phyloP scores from a whole-genome alignment of 1,140 invertebrate genomes.

The Apolygus lucorum region DNA sequence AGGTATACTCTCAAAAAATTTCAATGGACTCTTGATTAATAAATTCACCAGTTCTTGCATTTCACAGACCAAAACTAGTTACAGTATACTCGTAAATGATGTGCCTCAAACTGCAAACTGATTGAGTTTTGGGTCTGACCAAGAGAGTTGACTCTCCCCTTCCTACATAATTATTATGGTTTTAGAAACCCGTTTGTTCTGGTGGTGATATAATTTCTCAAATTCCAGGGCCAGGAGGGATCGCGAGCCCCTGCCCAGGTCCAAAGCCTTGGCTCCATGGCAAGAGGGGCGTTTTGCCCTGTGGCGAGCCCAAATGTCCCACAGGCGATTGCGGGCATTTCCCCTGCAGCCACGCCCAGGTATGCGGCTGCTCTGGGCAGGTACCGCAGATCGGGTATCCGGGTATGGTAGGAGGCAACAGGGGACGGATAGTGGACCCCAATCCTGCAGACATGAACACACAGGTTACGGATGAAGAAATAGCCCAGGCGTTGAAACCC shows the following conservation, averaged over 20 bases:
- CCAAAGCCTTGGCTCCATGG: neutral
- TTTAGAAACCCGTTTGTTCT: too few species aligned
- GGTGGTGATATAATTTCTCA: too few species aligned
- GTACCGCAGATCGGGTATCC: neutral
- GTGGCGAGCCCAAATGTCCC: neutral
- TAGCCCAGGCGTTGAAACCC: neutral
- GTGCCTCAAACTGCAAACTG: too few species aligned
- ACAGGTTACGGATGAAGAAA: neutral
- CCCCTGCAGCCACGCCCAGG: neutral
- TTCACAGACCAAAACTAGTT: too few species aligned
- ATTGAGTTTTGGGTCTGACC: too few species aligned
- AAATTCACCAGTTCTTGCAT: too few species aligned
- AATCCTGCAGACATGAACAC: neutral
- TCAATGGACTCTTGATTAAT: too few species aligned
- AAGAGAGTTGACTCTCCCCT: too few species aligned
- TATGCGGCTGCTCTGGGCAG: neutral
- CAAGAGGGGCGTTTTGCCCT: neutral
- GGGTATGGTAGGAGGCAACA: neutral
- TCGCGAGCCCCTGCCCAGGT: neutral
- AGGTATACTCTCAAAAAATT: too few species aligned
- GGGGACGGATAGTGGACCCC: neutral
- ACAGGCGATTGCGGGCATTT: neutral
- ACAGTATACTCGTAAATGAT: too few species aligned
- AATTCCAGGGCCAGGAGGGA: neutral
- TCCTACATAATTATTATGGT: too few species aligned